These are phyloP conservation scores for Neoaliturus tenellus DNA, from an alignment of 2,888 invertebrate genomes.

Conservation along the genomic window DNA sequence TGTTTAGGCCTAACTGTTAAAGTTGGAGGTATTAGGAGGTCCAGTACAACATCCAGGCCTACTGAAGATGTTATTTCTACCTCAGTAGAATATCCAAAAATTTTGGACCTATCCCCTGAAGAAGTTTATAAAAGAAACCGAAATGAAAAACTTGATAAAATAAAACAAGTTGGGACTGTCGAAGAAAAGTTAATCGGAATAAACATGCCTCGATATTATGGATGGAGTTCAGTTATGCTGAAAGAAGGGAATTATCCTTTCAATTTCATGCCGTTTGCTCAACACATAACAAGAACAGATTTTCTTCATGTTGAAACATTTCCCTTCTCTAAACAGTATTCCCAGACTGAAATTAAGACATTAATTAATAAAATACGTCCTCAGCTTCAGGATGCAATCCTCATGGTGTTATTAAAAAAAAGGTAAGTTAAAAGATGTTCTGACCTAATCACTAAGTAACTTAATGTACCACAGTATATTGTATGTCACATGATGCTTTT, in stretches of 20 bases:
- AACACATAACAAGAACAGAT: constrained; percentile 88
- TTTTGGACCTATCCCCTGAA: constrained; percentile 58
- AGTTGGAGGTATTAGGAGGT: neutral
- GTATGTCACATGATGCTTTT: too few species aligned
- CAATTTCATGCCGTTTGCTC: constrained; percentile 81
- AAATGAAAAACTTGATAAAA: constrained; percentile 60
- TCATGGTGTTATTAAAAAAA: constrained; percentile 77
- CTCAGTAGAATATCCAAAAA: constrained; percentile 61
- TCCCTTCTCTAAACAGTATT: constrained; percentile 72
- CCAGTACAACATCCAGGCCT: neutral
- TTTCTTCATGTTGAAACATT: constrained; percentile 77
- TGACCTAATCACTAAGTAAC: too few species aligned
- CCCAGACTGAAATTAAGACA: constrained; percentile 72
- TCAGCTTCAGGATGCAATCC: constrained; percentile 79
- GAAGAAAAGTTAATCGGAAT: constrained; percentile 91
- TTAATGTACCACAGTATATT: too few species aligned
- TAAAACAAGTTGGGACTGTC: constrained; percentile 75
- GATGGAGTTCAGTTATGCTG: constrained; percentile 81
- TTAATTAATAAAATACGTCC: constrained; percentile 76
- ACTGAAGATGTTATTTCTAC: neutral
- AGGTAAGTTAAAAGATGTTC: constrained; percentile 73
- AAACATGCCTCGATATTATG: constrained; percentile 90
- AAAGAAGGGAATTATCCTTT: constrained; percentile 79
- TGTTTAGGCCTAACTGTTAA: neutral
- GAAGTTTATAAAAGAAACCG: constrained; percentile 56